Conservation (phyloP, 2,113 vertebrate genomes). For the Labrus mixtus region DNA sequence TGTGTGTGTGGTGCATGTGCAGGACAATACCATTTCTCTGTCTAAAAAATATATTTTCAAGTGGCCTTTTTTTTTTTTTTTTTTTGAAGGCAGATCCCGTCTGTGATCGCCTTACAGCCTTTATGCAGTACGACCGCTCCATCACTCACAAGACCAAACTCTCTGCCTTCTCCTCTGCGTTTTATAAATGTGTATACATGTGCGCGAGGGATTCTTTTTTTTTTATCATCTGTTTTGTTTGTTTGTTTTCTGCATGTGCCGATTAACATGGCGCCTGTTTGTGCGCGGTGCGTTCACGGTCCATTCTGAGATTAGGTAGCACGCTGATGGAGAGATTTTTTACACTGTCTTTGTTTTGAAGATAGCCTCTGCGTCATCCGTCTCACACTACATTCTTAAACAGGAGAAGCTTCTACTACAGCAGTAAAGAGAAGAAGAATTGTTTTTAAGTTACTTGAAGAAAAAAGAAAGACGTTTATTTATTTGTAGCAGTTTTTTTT, state of each 20-base stretch:
- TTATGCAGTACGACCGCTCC: conserved; percentile 64
- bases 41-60: conserved; percentile 52
- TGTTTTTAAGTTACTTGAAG: conserved; percentile 78
- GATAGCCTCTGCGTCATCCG: not conserved
- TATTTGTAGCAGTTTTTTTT: conserved; percentile 57
- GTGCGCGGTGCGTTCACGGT: conserved; percentile 13
- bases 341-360: conserved; percentile 11
- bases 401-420: conserved; percentile 28
- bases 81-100: too few species aligned
- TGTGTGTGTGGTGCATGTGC: not conserved
- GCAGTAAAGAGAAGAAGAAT: conserved; percentile 30
- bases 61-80: conserved; percentile 77
- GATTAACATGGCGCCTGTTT: conserved; percentile 18
- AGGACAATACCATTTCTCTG: not conserved
- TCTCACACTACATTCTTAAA: conserved; percentile 52
- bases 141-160: conserved; percentile 58
- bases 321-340: conserved; percentile 9
- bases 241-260: conserved; percentile 15
- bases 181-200: not conserved
- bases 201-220: not conserved
- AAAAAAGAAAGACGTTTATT: conserved; percentile 62
- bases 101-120: conserved; percentile 63
- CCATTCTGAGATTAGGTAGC: conserved; percentile 32
- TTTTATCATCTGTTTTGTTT: conserved; percentile 3
- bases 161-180: conserved; percentile 44